Conservation (phyloP, 2,888 invertebrate species). For the Zootermopsis nevadensis region DNA sequence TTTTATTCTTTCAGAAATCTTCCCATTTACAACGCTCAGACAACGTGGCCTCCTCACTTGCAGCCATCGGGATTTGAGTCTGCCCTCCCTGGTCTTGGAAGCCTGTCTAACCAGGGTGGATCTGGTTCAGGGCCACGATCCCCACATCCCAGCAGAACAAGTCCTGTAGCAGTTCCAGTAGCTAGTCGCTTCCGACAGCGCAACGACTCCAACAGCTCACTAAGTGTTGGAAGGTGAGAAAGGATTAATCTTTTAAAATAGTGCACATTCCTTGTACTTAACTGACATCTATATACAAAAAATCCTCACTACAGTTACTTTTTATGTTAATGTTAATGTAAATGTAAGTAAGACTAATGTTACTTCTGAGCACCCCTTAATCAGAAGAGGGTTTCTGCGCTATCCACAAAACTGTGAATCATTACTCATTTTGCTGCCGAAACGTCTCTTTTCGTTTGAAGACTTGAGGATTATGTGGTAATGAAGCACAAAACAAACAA, state of each 20-base stretch:
- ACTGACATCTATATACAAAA: too few relatives aligned
- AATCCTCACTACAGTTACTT: too few relatives aligned
- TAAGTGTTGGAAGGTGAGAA: conserved; percentile 64
- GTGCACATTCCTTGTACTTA: background rate
- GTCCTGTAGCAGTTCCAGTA: conserved; percentile 74
- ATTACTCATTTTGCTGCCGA: too few relatives aligned
- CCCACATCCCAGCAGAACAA: conserved; percentile 64
- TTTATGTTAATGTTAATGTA: too few relatives aligned
- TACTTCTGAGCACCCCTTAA: too few relatives aligned
- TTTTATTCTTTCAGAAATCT: background rate
- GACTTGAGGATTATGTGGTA: too few relatives aligned
- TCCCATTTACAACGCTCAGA: background rate
- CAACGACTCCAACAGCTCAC: conserved; percentile 70
- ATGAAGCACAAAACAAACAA: too few relatives aligned
- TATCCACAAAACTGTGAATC: too few relatives aligned
- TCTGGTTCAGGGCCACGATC: conserved; percentile 40
- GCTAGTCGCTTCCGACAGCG: conserved; percentile 67
- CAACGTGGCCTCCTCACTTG: background rate
- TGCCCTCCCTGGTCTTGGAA: conserved; percentile 34
- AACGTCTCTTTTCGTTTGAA: too few relatives aligned
- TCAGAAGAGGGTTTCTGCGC: too few relatives aligned
- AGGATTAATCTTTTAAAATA: background rate
- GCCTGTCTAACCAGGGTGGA: background rate
- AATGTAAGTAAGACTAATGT: too few relatives aligned
- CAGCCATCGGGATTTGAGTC: conserved; percentile 25